Conservation (phyloP, 2,797 vertebrate species). For the Vireo griseus region DNA sequence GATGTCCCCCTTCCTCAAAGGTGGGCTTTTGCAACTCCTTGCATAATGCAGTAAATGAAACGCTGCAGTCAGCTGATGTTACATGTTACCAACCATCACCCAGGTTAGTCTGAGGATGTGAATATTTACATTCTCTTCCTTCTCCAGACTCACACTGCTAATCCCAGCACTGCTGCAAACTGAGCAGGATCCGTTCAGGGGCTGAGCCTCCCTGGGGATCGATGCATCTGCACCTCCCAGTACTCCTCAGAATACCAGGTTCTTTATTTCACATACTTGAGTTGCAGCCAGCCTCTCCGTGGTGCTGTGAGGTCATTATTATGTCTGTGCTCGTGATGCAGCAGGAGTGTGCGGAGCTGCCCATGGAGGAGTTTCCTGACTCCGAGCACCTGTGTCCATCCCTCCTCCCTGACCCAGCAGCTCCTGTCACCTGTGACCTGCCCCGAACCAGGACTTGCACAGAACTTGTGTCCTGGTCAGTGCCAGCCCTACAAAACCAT, state of each 20-base stretch:
- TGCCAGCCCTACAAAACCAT: neutral
- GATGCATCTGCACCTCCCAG: neutral
- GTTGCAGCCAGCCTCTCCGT: neutral
- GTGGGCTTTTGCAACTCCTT: neutral
- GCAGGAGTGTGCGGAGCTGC: neutral
- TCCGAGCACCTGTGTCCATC: neutral
- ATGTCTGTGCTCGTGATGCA: neutral
- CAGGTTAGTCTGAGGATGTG: neutral
- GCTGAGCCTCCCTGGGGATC: neutral
- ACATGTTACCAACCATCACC: neutral
- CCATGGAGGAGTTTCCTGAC: accelerated
- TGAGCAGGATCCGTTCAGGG: accelerated
- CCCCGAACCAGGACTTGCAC: neutral
- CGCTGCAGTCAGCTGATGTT: neutral
- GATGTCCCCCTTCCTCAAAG: neutral
- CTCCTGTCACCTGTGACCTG: neutral
- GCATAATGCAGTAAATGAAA: neutral
- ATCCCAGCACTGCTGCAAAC: neutral
- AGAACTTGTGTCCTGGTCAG: neutral
- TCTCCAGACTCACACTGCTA: neutral
- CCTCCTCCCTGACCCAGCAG: neutral
- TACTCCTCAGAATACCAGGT: neutral
- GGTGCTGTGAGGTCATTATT: neutral
- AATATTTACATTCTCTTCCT: neutral
- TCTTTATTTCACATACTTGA: neutral